phyloP scores from a whole-genome alignment of 2,113 vertebrate species.

The Pelmatolapia mariae region DNA sequence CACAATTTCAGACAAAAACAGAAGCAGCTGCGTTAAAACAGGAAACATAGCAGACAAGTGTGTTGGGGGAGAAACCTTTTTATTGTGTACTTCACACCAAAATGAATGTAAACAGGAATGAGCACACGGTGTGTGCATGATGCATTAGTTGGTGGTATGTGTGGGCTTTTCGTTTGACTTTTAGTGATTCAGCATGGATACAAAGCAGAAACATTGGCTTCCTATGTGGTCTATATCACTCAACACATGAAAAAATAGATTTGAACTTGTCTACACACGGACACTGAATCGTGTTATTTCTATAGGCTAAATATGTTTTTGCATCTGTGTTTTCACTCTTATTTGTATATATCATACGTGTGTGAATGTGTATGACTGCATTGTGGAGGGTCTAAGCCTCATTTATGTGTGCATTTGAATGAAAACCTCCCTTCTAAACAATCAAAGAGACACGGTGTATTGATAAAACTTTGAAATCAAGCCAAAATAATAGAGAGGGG shows the following conservation, averaged over 20 bases:
- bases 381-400: background rate
- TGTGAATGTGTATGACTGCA: background rate
- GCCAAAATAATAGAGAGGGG: background rate
- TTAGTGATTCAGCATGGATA: constrained; percentile 12
- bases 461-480: constrained; percentile 10
- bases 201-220: constrained; percentile 39
- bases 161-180: constrained; percentile 17
- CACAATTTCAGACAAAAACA: background rate
- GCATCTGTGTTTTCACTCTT: background rate
- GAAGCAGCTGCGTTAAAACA: background rate
- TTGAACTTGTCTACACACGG: background rate
- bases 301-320: background rate
- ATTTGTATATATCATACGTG: background rate
- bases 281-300: background rate
- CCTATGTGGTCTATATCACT: constrained; percentile 49
- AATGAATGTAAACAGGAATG: background rate
- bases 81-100: background rate
- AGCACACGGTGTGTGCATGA: background rate
- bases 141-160: background rate
- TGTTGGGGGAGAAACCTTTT: background rate
- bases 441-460: background rate
- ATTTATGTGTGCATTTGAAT: background rate
- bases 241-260: constrained; percentile 13
- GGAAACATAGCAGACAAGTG: background rate
- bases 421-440: background rate